Base-by-base conservation (phyloP, 2,888 invertebrate genomes). In the Nysson spinosus region DNA sequence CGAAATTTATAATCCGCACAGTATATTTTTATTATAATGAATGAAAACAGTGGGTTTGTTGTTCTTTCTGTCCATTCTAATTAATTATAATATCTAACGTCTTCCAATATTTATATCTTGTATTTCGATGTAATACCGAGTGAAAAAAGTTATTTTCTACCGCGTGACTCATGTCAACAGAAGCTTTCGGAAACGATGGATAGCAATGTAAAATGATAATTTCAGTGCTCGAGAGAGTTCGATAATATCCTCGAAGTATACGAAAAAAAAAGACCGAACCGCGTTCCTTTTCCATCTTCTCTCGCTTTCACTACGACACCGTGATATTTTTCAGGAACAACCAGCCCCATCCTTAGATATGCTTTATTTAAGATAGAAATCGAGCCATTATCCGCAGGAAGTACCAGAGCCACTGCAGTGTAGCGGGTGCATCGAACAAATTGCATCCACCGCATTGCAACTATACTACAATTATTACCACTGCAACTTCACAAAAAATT, bases 381-480 rank as follows among this genome's bases (percentile, higher is more conserved):
- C 77, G 54, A 68, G 30, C 55, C 68, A 57, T 77, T 75, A 70
- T 62, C 37, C 62, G 69, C 75, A 73, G 82, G 80, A 82, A 78
- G 78, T 74, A 71, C n/a, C n/a, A 79, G 74, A 71, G 76, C 34
- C 69, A 60, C n/a, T n/a, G n/a, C n/a, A n/a, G n/a, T n/a, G n/a
- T n/a, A 62, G 66, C 72, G 66, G 78, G 72, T 69, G 77, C 66
- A 47, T 34, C 54, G 50, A 43, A 42, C 42, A 14, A 17, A 54
- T 52, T 44, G n/a, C n/a, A n/a, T n/a, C n/a, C n/a, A n/a, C n/a
- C n/a, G n/a, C n/a, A n/a, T n/a, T n/a, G n/a, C n/a, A n/a, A n/a
- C n/a, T n/a, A n/a, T n/a, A n/a, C n/a, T n/a, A n/a, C n/a, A n/a
- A n/a, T n/a, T n/a, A n/a, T n/a, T n/a, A n/a, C n/a, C n/a, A n/a